These are phyloP conservation scores for Tenthredo amoena DNA, from an alignment of 2,888 invertebrate genomes.

Conservation along the genomic window DNA sequence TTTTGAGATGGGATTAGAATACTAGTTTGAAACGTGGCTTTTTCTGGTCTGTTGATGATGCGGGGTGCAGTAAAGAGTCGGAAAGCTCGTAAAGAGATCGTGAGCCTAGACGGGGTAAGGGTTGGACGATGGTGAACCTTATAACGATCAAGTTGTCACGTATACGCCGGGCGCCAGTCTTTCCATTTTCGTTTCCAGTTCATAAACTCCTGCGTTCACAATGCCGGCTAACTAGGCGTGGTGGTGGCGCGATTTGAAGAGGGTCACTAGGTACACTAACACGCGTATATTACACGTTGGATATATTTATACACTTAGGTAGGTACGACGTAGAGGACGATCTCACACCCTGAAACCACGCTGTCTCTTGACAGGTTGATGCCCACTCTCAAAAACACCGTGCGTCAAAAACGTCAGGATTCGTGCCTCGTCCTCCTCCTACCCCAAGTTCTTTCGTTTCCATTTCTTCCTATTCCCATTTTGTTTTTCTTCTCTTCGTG, in stretches of 20 bases:
- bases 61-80: background rate
- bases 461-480: constrained; percentile 12
- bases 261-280: constrained; percentile 67
- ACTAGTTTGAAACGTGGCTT: background rate
- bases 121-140: constrained; percentile 34
- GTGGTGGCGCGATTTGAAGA: constrained; percentile 70
- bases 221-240: constrained; percentile 74
- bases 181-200: constrained; percentile 66
- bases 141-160: constrained; percentile 69
- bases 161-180: constrained; percentile 56
- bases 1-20: background rate
- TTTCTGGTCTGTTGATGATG: background rate
- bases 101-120: constrained; percentile 6
- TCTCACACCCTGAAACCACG: constrained; percentile 63
- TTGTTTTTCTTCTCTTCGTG: background rate
- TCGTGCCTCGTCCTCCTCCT: constrained; percentile 37
- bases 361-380: constrained; percentile 71
- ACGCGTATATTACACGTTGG: constrained; percentile 9
- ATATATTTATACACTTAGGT: constrained; percentile 60
- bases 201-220: constrained; percentile 67
- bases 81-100: constrained; percentile 31
- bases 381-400: constrained; percentile 63
- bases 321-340: constrained; percentile 7
- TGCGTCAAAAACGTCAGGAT: constrained; percentile 69
- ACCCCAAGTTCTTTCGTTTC: constrained; percentile 26